Percentiles rank a stretch among this genome's conserved stretches.
Conservation (phyloP, 35 echinoderm and acorn worm species). For the Holothuria glaberrima region DNA sequence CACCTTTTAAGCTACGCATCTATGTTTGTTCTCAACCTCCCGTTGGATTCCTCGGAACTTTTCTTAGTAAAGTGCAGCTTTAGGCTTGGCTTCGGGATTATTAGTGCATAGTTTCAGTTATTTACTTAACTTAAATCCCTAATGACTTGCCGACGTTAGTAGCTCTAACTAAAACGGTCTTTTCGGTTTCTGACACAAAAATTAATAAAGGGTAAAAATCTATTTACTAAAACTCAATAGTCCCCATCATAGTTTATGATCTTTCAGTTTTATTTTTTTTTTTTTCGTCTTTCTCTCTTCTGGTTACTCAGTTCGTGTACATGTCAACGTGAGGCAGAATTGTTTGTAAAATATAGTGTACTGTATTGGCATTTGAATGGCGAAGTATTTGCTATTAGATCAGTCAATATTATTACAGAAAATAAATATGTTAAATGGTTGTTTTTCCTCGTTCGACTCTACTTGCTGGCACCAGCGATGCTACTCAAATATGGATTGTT, state of each 20-base stretch:
- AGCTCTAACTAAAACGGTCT: slow-evolving; percentile 21
- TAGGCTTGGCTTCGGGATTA: slow-evolving; percentile 8
- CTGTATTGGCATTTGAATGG: no score
- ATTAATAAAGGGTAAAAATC: slow-evolving; percentile 43
- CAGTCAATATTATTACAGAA: no score
- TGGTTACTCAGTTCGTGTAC: no score
- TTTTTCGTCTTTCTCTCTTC: not conserved
- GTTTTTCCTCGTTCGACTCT: no score
- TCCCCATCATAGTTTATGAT: not conserved
- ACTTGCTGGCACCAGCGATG: slow-evolving; percentile 7
- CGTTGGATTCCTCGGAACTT: slow-evolving; percentile 26
- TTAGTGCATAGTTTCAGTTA: slow-evolving; percentile 30
- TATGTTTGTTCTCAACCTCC: slow-evolving; percentile 8
- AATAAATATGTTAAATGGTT: no score
- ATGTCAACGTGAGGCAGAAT: no score
- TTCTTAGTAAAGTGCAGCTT: slow-evolving; percentile 7
- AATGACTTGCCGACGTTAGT: slow-evolving; percentile 14
- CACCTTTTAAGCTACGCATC: slow-evolving; percentile 23
- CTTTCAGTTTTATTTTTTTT: not conserved
- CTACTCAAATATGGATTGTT: slow-evolving; percentile 5
- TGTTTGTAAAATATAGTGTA: no score
- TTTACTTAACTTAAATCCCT: slow-evolving; percentile 43
- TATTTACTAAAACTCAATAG: slow-evolving; percentile 32
- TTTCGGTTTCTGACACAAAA: slow-evolving; percentile 24
- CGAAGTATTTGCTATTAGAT: no score